Conservation (phyloP, 2,888 invertebrate species). For the Lasioglossum leucozonium region DNA sequence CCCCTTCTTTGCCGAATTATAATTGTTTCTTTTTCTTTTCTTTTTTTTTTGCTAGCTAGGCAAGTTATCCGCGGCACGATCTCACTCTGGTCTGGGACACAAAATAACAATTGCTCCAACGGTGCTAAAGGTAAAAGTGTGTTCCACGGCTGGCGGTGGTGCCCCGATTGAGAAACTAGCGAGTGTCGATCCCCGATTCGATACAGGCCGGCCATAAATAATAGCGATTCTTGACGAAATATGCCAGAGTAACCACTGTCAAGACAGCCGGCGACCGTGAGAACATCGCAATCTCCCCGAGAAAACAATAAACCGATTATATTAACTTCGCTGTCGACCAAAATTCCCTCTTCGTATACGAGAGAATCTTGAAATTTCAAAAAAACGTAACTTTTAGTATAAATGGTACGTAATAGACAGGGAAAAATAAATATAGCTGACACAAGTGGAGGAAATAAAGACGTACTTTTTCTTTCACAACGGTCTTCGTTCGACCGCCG, state of each 20-base stretch:
- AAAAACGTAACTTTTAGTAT: background rate
- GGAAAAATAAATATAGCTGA: no score
- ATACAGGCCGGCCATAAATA: constrained; percentile 64
- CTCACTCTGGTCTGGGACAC: background rate
- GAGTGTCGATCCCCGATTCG: constrained; percentile 54
- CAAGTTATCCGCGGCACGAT: background rate
- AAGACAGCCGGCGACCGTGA: constrained; percentile 41
- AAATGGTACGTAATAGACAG: no score
- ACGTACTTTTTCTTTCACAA: no score
- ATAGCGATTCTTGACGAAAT: constrained; percentile 70
- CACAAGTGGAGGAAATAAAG: no score
- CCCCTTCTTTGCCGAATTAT: background rate
- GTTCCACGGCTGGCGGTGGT: background rate
- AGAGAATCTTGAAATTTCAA: no score
- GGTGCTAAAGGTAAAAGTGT: constrained; percentile 8
- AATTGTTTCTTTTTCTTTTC: background rate
- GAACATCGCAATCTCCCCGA: constrained; percentile 32
- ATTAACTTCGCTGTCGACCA: background rate
- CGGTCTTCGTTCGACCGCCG: no score
- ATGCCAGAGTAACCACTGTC: constrained; percentile 35
- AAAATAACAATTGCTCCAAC: constrained; percentile 7
- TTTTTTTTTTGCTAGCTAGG: background rate
- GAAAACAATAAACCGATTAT: constrained; percentile 1
- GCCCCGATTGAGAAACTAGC: constrained; percentile 45
- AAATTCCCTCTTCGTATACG: background rate